Conservation (phyloP, 2,797 vertebrate species). For the Darevskia mixta region DNA sequence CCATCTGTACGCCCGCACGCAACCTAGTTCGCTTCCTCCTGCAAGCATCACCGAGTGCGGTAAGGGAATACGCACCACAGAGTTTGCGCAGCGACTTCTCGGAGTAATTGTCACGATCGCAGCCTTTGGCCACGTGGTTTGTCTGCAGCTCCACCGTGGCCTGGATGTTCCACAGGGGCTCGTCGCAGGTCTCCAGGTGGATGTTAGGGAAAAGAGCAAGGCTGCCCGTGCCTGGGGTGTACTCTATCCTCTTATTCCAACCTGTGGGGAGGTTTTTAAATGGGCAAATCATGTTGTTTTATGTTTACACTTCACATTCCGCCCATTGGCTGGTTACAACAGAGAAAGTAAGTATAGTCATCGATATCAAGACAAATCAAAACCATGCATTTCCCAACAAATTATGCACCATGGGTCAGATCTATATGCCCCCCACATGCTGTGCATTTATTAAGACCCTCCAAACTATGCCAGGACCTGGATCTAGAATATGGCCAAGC, state of each 20-base stretch:
- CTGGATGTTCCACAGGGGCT: conserved; percentile 97
- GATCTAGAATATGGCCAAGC: conserved; percentile 2
- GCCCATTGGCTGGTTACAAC: too few relatives aligned
- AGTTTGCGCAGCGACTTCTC: conserved; percentile 94
- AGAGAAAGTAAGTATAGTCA: too few relatives aligned
- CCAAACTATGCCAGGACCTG: background rate
- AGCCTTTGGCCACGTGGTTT: conserved; percentile 97
- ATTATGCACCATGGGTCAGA: too few relatives aligned
- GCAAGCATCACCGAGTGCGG: background rate
- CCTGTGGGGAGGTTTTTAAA: conserved; percentile 76
- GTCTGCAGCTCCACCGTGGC: conserved; percentile 97
- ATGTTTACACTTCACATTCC: too few relatives aligned
- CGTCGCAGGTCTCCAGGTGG: conserved; percentile 95
- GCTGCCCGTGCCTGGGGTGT: conserved; percentile 92
- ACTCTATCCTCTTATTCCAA: conserved; percentile 97
- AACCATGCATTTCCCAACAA: too few relatives aligned
- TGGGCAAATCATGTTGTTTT: background rate
- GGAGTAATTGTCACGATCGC: conserved; percentile 97
- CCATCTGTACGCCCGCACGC: too few relatives aligned
- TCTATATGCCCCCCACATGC: too few relatives aligned
- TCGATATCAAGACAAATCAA: too few relatives aligned
- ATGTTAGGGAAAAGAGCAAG: conserved; percentile 93
- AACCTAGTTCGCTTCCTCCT: background rate
- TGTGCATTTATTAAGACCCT: too few relatives aligned
- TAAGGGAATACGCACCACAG: conserved; percentile 84